Percentiles rank a stretch among this genome's conserved stretches.
phyloP scores from a whole-genome alignment of 1,140 invertebrate species.

The Euura saliciscinereae region DNA sequence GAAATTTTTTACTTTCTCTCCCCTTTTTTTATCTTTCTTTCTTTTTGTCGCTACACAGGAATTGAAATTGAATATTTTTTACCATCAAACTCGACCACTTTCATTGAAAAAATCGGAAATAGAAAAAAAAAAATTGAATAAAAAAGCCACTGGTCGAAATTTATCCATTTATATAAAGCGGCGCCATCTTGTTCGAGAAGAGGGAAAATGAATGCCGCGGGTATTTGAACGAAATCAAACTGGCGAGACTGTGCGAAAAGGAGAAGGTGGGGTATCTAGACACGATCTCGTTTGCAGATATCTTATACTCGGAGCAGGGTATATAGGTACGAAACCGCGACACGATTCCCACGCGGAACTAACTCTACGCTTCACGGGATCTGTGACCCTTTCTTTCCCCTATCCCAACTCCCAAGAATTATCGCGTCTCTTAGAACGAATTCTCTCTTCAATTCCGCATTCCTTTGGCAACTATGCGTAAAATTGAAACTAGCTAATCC shows the following conservation, averaged over 20 bases:
- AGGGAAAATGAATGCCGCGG: slow-evolving; percentile 26
- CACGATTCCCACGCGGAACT: background rate
- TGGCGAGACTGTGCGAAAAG: background rate
- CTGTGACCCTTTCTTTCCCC: no score
- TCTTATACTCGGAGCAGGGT: background rate
- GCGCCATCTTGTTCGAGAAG: slow-evolving; percentile 10
- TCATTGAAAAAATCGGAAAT: no score
- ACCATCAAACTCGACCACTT: no score
- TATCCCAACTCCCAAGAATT: no score
- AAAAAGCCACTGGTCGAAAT: background rate
- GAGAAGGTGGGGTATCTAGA: background rate
- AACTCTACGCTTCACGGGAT: no score
- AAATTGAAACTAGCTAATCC: no score
- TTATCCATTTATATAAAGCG: no score
- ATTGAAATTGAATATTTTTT: slow-evolving; percentile 9
- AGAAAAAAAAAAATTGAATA: background rate
- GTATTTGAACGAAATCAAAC: slow-evolving; percentile 20
- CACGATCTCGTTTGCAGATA: background rate
- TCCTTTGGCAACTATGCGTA: no score
- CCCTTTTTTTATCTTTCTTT: slow-evolving; percentile 13
- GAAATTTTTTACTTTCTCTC: slow-evolving; percentile 11
- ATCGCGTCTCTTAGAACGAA: no score
- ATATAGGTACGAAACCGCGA: background rate
- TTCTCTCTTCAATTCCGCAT: no score
- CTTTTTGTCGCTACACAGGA: slow-evolving; percentile 3